A percentile compares a stretch with the other conserved stretches of the same genome.
Evolutionary conservation across 1,140 invertebrate genomes (phyloP).

Genomic region (Drosophila serrata): DNA sequence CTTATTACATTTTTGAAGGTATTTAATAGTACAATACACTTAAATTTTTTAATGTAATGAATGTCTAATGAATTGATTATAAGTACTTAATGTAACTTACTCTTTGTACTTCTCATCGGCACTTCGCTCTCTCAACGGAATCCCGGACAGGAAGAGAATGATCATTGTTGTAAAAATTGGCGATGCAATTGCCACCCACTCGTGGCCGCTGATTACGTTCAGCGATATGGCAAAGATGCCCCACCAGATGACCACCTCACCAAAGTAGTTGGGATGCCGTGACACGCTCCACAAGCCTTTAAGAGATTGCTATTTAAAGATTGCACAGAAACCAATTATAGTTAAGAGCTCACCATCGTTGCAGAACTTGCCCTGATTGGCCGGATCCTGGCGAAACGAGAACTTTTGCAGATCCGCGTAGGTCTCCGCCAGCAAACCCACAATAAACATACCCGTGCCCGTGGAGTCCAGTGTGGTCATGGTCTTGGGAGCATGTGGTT

Average conservation of each 20-base stretch:
- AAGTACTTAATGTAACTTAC: slow-evolving; percentile 86
- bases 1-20: neutral
- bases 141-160: slow-evolving; percentile 95
- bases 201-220: slow-evolving; percentile 92
- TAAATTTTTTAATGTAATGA: neutral
- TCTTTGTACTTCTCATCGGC: slow-evolving; percentile 95
- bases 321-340: neutral
- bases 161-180: slow-evolving; percentile 95
- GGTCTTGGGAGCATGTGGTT: slow-evolving; percentile 91
- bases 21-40: neutral
- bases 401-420: slow-evolving; percentile 97
- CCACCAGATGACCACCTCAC: slow-evolving; percentile 97
- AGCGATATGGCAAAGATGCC: slow-evolving; percentile 96
- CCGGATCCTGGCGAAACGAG: slow-evolving; percentile 93
- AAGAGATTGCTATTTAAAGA: neutral
- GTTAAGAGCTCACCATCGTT: slow-evolving; percentile 89
- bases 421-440: slow-evolving; percentile 94
- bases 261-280: slow-evolving; percentile 98
- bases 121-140: slow-evolving; percentile 93
- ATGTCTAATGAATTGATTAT: no score
- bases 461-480: slow-evolving; percentile 94
- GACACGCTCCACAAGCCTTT: slow-evolving; percentile 95
- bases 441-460: slow-evolving; percentile 92
- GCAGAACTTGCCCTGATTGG: slow-evolving; percentile 95
- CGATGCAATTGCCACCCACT: slow-evolving; percentile 94